A percentile compares a stretch with the other conserved stretches of the same genome.
These are phyloP conservation scores for Channa maculata DNA, from an alignment of 2,113 vertebrate genomes.

Conservation along the genomic window DNA sequence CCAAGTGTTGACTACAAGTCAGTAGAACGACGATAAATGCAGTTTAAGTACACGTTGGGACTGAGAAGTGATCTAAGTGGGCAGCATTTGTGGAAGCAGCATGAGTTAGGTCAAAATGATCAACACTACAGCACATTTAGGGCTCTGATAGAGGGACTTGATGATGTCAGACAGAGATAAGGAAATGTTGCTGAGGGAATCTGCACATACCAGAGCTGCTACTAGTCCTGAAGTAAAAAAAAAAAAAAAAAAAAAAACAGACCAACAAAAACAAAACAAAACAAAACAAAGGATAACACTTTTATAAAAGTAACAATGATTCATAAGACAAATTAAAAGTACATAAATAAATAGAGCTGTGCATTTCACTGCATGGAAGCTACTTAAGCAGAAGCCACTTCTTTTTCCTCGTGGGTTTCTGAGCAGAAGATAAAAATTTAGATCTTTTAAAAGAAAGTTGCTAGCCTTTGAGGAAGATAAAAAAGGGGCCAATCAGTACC, in stretches of 20 bases:
- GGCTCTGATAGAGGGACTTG: slow-evolving; percentile 19
- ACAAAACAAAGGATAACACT: slow-evolving; percentile 50
- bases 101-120: slow-evolving; percentile 28
- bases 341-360: slow-evolving; percentile 81
- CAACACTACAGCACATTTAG: slow-evolving; percentile 46
- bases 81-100: slow-evolving; percentile 45
- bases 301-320: slow-evolving; percentile 51
- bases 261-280: too few species aligned
- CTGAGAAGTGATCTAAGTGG: slow-evolving; percentile 13
- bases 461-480: not conserved
- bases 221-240: slow-evolving; percentile 70
- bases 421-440: slow-evolving; percentile 14
- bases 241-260: slow-evolving; percentile 39
- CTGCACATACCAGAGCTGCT: slow-evolving; percentile 77
- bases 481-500: slow-evolving; percentile 64
- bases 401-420: slow-evolving; percentile 33
- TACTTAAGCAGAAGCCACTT: slow-evolving; percentile 48
- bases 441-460: slow-evolving; percentile 12
- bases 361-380: slow-evolving; percentile 73
- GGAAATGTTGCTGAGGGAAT: slow-evolving; percentile 51
- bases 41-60: slow-evolving; percentile 24
- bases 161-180: slow-evolving; percentile 30
- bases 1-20: slow-evolving; percentile 48
- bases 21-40: slow-evolving; percentile 45
- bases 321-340: slow-evolving; percentile 68